phyloP scores from a whole-genome alignment of 2,113 vertebrate species.

The pig (Sus scrofa) region DNA sequence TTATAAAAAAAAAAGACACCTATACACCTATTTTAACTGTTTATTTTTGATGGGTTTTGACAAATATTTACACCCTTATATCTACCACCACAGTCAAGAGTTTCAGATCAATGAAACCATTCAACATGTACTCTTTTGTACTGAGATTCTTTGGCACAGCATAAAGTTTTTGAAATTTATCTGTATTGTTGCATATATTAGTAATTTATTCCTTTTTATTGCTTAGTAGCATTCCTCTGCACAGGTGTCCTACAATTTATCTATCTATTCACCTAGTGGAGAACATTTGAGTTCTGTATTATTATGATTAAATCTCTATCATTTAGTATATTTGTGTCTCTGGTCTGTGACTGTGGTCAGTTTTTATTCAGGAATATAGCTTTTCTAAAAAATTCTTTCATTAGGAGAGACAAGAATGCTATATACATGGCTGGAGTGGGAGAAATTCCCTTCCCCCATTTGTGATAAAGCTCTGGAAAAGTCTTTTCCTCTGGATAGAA shows the following conservation, averaged over 20 bases:
- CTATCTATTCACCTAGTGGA: background rate
- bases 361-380: background rate
- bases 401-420: constrained; percentile 6
- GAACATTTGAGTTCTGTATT: background rate
- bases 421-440: background rate
- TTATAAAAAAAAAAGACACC: background rate
- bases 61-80: background rate
- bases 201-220: background rate
- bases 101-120: background rate
- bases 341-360: background rate
- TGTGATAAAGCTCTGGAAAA: constrained; percentile 46
- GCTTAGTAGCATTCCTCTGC: background rate
- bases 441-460: background rate
- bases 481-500: background rate
- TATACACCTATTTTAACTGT: constrained; percentile 7
- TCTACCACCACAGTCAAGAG: background rate
- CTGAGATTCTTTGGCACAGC: background rate
- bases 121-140: background rate
- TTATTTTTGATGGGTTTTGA: constrained; percentile 37
- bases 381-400: background rate
- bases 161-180: constrained; percentile 29
- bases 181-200: background rate
- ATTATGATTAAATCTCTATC: background rate
- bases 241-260: background rate
- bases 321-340: background rate